A percentile compares a stretch with the other conserved stretches of the same genome.
Evolutionary conservation across 2,888 invertebrate genomes (phyloP).

Genomic region (Trissolcus japonicus): DNA sequence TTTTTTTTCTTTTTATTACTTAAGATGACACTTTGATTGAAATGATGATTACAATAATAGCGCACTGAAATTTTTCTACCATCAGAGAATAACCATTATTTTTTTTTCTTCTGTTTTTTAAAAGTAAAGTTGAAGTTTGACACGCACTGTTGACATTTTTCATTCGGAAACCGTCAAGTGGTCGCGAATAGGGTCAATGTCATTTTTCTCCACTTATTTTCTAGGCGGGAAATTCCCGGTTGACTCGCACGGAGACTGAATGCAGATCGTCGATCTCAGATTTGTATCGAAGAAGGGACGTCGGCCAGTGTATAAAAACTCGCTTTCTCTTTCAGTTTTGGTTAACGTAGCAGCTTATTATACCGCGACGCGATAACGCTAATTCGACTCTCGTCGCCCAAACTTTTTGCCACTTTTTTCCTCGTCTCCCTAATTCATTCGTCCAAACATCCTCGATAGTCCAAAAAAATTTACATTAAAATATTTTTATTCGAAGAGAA

Average conservation of each 20-base stretch:
- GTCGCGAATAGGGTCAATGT: constrained; percentile 42
- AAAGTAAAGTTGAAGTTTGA: constrained; percentile 11
- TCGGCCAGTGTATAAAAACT: constrained; percentile 63
- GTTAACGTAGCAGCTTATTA: constrained; percentile 43
- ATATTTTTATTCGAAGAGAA: too few species aligned
- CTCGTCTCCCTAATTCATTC: too few species aligned
- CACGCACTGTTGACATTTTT: background rate
- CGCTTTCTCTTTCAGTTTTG: constrained; percentile 68
- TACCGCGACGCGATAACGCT: constrained; percentile 35
- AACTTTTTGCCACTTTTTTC: background rate
- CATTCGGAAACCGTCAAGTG: constrained; percentile 17
- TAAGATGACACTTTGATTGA: constrained; percentile 52
- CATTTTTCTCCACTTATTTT: constrained; percentile 28
- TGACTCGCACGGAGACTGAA: constrained; percentile 28
- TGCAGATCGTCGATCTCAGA: constrained; percentile 49
- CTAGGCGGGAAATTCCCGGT: constrained; percentile 45
- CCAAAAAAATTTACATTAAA: too few species aligned
- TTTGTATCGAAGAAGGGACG: constrained; percentile 48
- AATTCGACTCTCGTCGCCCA: constrained; percentile 23
- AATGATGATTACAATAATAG: constrained; percentile 46
- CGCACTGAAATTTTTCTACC: constrained; percentile 7
- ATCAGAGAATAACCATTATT: background rate
- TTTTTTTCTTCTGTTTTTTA: background rate
- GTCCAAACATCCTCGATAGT: too few species aligned
- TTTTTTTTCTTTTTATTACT: constrained; percentile 26